Conservation (phyloP, 2,113 vertebrate genomes). For the Phrynosoma platyrhinos region DNA sequence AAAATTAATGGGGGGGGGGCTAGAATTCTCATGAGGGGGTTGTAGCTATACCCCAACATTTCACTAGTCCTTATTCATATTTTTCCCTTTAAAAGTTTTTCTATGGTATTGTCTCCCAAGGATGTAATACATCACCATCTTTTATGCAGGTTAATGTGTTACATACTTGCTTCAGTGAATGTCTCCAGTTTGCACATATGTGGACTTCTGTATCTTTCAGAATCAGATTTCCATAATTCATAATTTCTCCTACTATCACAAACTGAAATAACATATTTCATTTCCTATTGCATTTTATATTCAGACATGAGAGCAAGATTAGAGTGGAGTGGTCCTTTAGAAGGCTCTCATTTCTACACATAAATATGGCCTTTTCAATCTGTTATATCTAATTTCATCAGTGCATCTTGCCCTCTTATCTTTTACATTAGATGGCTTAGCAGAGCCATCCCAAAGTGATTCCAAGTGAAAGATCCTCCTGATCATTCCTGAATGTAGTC, state of each 20-base stretch:
- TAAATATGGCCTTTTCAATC: background rate
- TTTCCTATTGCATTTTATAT: background rate
- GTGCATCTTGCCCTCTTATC: too few relatives aligned
- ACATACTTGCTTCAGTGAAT: background rate
- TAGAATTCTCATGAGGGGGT: too few relatives aligned
- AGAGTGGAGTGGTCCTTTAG: background rate
- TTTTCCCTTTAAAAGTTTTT: background rate
- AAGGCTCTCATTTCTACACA: background rate
- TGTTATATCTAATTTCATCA: background rate
- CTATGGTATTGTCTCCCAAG: background rate
- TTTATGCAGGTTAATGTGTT: background rate
- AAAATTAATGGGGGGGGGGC: too few relatives aligned
- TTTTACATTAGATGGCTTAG: too few relatives aligned
- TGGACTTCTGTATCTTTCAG: background rate
- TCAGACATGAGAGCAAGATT: background rate
- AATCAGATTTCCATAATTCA: background rate
- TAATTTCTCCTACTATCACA: background rate
- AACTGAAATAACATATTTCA: constrained; percentile 7
- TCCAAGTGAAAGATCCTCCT: too few relatives aligned
- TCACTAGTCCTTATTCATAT: too few relatives aligned
- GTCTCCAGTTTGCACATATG: too few relatives aligned
- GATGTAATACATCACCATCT: constrained; percentile 5
- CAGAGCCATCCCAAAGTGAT: too few relatives aligned
- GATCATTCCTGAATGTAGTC: too few relatives aligned
- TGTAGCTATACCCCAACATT: too few relatives aligned